Evolutionary conservation across 2,888 invertebrate genomes (phyloP).

Genomic region (Dorcus parallelipipedus): DNA sequence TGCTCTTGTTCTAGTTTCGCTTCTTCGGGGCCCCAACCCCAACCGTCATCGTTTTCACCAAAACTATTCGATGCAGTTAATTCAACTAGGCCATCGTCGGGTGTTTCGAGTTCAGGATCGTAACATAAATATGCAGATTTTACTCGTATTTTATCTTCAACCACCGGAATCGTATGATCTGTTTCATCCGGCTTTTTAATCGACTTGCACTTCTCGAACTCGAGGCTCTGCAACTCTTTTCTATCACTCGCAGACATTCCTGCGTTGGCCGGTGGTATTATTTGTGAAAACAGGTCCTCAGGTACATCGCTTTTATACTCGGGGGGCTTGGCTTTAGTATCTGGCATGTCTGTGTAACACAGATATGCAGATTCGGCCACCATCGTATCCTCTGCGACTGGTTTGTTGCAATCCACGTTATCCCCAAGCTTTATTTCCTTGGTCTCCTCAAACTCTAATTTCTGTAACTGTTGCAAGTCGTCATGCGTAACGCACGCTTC

Average conservation of each 20-base stretch:
- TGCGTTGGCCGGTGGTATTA: constrained; percentile 13
- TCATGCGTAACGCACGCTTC: neutral
- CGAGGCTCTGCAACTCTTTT: constrained; percentile 18
- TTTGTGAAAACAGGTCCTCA: constrained; percentile 6
- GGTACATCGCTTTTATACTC: too few species aligned
- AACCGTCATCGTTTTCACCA: constrained; percentile 56
- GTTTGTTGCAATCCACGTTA: neutral
- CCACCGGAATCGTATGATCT: constrained; percentile 21
- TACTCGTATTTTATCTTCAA: constrained; percentile 32
- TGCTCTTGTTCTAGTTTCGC: constrained; percentile 52
- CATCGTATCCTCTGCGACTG: too few species aligned
- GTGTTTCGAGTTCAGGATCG: constrained; percentile 26
- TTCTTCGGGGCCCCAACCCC: constrained; percentile 60
- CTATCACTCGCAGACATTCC: constrained; percentile 15
- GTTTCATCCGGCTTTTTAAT: constrained; percentile 15
- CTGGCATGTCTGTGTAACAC: too few species aligned
- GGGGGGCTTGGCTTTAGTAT: too few species aligned
- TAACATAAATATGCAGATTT: constrained; percentile 41
- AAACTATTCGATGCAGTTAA: constrained; percentile 25
- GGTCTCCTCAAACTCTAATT: constrained; percentile 25
- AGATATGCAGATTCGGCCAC: too few species aligned
- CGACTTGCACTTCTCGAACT: constrained; percentile 23
- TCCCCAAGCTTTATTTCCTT: neutral
- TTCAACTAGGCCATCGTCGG: constrained; percentile 1
- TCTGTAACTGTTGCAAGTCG: neutral